phyloP scores from a whole-genome alignment of 2,113 vertebrate genomes.

The Callocephalon fimbriatum region DNA sequence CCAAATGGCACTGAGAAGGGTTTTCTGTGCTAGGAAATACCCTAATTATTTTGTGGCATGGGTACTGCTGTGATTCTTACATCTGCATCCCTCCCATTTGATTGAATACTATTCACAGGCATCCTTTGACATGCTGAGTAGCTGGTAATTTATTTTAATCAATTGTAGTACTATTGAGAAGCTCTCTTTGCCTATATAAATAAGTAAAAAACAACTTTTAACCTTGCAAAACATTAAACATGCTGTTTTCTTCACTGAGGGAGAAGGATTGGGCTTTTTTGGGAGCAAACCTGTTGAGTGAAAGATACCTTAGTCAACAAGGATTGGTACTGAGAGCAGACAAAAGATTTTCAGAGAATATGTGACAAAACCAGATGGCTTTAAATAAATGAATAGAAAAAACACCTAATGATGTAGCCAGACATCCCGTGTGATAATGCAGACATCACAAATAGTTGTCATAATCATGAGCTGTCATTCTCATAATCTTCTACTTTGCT shows the following conservation, averaged over 20 bases:
- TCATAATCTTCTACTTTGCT: not conserved
- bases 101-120: not conserved
- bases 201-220: not conserved
- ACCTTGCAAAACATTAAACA: not conserved
- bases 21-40: not conserved
- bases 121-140: not conserved
- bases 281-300: not conserved
- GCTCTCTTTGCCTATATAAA: not conserved
- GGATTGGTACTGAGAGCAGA: not conserved
- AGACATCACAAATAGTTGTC: not conserved
- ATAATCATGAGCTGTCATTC: not conserved
- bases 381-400: not conserved
- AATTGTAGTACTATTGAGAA: not conserved
- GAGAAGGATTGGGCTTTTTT: not conserved
- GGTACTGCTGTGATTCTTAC: not conserved
- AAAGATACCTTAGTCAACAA: not conserved
- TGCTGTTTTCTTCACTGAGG: not conserved
- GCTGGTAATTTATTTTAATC: not conserved
- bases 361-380: not conserved
- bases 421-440: not conserved
- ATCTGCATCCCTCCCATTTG: not conserved
- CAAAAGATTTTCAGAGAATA: not conserved
- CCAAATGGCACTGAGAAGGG: not conserved
- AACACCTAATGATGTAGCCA: not conserved
- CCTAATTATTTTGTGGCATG: not conserved